A percentile compares a stretch with the other conserved stretches of the same genome.
Conservation (phyloP, 2,113 vertebrate species). For the Rallus limicola region DNA sequence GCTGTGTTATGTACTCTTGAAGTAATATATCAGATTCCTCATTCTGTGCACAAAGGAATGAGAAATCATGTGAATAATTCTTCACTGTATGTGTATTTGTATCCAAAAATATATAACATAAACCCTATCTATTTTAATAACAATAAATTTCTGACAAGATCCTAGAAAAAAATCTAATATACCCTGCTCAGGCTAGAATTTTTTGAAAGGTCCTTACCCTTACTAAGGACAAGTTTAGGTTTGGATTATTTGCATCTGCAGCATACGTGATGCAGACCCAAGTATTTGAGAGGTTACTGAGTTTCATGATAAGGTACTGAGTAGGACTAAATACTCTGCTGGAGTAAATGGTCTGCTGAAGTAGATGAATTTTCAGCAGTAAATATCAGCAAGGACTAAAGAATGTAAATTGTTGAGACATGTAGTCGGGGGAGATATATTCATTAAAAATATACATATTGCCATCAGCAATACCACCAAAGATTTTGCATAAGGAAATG, state of each 20-base stretch:
- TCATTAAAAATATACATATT: not conserved
- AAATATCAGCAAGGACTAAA: constrained; percentile 7
- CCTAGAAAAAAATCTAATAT: not conserved
- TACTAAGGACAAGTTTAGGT: not conserved
- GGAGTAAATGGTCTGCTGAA: not conserved
- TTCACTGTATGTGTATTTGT: not conserved
- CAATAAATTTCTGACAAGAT: not conserved
- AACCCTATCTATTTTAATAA: not conserved
- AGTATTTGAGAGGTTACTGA: not conserved
- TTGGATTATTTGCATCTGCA: not conserved
- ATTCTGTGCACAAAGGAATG: constrained; percentile 1
- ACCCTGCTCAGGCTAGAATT: not conserved
- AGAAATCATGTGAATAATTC: not conserved
- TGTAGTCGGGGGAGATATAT: not conserved
- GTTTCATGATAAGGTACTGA: not conserved
- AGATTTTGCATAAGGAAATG: not conserved
- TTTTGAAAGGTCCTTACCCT: not conserved
- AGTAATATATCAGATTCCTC: constrained; percentile 21
- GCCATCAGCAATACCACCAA: not conserved
- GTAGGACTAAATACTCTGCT: not conserved
- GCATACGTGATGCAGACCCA: not conserved
- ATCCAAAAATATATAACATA: not conserved
- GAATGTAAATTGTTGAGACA: not conserved
- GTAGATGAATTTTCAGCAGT: not conserved
- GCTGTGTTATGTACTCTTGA: not conserved